Percentiles rank a stretch among this genome's conserved stretches.
Conservation (phyloP, 2,888 invertebrate genomes). For the Drosophila lacicola region DNA sequence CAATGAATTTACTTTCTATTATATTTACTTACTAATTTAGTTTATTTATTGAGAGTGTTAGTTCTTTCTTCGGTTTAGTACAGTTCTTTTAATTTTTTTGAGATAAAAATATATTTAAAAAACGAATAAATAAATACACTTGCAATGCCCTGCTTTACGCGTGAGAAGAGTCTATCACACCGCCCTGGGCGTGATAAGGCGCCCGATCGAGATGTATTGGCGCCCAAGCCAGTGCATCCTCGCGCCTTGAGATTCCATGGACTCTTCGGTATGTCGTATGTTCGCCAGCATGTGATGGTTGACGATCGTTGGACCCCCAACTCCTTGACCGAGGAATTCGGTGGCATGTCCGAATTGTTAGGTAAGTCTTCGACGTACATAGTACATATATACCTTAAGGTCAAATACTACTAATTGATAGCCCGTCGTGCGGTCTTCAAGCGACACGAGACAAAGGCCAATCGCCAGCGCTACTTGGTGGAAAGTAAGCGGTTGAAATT, state of each 20-base stretch:
- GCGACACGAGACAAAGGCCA: slow-evolving; percentile 71
- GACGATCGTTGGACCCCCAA: slow-evolving; percentile 82
- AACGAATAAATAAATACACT: slow-evolving; percentile 7
- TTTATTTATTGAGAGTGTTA: neutral
- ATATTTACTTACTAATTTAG: neutral
- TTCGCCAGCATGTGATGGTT: slow-evolving; percentile 82
- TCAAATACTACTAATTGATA: slow-evolving; percentile 22
- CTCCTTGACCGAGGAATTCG: slow-evolving; percentile 80
- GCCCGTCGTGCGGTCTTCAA: slow-evolving; percentile 76
- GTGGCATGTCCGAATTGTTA: slow-evolving; percentile 80
- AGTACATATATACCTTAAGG: neutral
- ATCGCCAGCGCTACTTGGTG: slow-evolving; percentile 63
- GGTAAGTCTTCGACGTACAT: slow-evolving; percentile 57
- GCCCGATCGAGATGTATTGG: slow-evolving; percentile 56
- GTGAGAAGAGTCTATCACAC: slow-evolving; percentile 50
- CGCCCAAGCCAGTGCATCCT: slow-evolving; percentile 81
- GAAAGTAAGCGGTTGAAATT: slow-evolving; percentile 69
- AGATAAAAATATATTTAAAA: neutral
- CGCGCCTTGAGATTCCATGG: slow-evolving; percentile 80
- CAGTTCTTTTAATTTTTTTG: neutral
- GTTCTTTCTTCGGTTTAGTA: slow-evolving; percentile 1
- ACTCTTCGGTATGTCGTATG: slow-evolving; percentile 81
- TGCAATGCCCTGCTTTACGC: slow-evolving; percentile 62
- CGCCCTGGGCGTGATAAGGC: slow-evolving; percentile 33
- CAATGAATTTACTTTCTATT: slow-evolving; percentile 18